Evolutionary conservation across 2,888 invertebrate species (phyloP).

Genomic region (Ctenicera cuprea): DNA sequence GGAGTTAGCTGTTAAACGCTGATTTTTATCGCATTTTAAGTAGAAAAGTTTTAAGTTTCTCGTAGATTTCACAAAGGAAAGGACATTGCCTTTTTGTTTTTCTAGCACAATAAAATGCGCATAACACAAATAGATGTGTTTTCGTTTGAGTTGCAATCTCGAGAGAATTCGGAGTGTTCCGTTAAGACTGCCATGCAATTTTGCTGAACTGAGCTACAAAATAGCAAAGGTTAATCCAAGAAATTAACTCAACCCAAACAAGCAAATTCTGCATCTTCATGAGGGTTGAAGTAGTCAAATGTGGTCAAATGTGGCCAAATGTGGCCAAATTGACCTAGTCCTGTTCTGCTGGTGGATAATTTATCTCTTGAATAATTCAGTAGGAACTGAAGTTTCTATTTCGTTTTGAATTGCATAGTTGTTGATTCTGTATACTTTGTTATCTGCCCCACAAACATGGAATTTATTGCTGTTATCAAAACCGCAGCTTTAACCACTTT

Average conservation of each 20-base stretch:
- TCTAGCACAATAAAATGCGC: too few species aligned
- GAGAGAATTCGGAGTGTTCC: too few species aligned
- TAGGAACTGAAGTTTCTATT: slow-evolving; percentile 7
- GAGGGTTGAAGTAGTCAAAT: neutral
- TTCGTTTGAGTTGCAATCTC: too few species aligned
- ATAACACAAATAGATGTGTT: too few species aligned
- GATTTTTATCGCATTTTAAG: slow-evolving; percentile 4
- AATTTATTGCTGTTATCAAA: neutral
- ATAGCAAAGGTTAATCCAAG: too few species aligned
- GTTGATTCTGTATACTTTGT: slow-evolving; percentile 1
- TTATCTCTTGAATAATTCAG: slow-evolving; percentile 17
- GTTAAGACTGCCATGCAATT: too few species aligned
- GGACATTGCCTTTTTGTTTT: too few species aligned
- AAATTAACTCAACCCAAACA: too few species aligned
- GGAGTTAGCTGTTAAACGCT: slow-evolving; percentile 17
- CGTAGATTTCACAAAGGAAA: neutral
- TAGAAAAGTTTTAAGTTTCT: slow-evolving; percentile 8
- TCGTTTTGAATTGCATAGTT: slow-evolving; percentile 18
- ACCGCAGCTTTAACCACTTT: neutral
- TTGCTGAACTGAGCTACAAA: too few species aligned
- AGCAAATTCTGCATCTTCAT: too few species aligned
- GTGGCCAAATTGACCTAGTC: neutral
- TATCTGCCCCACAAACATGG: neutral
- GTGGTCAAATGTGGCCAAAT: neutral
- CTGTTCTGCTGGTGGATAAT: neutral